Evolutionary conservation across 2,888 invertebrate genomes (phyloP).

Genomic region (Suillia variegata): DNA sequence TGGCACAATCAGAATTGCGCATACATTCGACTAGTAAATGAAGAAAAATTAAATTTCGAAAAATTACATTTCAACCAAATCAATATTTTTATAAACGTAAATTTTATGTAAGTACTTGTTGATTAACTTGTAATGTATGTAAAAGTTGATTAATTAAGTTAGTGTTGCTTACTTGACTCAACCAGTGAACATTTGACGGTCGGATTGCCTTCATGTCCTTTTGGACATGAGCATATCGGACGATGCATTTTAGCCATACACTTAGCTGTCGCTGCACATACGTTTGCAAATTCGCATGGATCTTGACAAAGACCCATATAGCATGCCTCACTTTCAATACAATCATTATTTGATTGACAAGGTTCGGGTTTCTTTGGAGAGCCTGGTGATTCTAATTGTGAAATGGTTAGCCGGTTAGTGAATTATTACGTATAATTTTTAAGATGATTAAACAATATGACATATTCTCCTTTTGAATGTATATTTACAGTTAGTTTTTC

Average conservation of each 20-base stretch:
- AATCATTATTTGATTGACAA: slow-evolving; percentile 83
- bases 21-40: slow-evolving; percentile 90
- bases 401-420: slow-evolving; percentile 35
- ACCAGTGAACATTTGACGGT: slow-evolving; percentile 77
- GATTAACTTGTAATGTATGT: slow-evolving; percentile 32
- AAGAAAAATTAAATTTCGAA: slow-evolving; percentile 34
- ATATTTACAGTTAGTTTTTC: neutral
- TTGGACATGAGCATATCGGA: slow-evolving; percentile 81
- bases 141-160: slow-evolving; percentile 30
- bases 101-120: slow-evolving; percentile 25
- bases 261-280: slow-evolving; percentile 76
- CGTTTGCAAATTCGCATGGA: slow-evolving; percentile 81
- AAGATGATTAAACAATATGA: neutral
- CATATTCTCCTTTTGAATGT: neutral
- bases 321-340: slow-evolving; percentile 82
- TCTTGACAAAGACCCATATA: slow-evolving; percentile 81
- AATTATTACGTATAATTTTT: slow-evolving; percentile 25
- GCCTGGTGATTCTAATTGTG: slow-evolving; percentile 70
- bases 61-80: neutral
- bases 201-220: slow-evolving; percentile 81
- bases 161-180: slow-evolving; percentile 76
- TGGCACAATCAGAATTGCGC: slow-evolving; percentile 81
- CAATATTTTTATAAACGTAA: neutral
- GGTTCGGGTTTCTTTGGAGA: slow-evolving; percentile 75
- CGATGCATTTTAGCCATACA: slow-evolving; percentile 83